Conservation (phyloP, 2,797 vertebrate species). For the Poecilia gillii region DNA sequence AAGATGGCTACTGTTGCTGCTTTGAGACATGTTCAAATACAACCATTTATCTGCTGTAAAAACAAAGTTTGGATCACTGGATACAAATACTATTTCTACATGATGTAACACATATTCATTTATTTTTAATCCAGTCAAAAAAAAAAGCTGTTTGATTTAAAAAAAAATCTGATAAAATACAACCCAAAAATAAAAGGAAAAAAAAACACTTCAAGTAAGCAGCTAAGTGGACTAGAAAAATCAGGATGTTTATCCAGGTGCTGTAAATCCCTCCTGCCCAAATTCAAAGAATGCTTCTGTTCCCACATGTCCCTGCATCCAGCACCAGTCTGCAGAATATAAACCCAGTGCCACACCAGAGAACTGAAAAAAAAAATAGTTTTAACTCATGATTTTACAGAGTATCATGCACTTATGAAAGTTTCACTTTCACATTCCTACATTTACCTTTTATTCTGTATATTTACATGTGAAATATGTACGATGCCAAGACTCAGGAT, state of each 20-base stretch:
- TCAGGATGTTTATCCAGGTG: slow-evolving; percentile 45
- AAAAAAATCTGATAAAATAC: not conserved
- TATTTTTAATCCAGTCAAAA: not conserved
- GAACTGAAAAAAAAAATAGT: slow-evolving; percentile 30
- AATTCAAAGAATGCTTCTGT: slow-evolving; percentile 49
- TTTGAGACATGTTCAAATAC: slow-evolving; percentile 7
- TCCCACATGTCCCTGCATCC: slow-evolving; percentile 28
- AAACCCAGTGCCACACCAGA: slow-evolving; percentile 40
- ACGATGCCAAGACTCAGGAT: slow-evolving; percentile 47
- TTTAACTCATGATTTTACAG: slow-evolving; percentile 49
- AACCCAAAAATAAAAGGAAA: slow-evolving; percentile 1
- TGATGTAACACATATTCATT: slow-evolving; percentile 12
- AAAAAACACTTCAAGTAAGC: not conserved
- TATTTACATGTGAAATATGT: slow-evolving; percentile 69
- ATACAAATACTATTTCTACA: not conserved
- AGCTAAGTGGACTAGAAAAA: slow-evolving; percentile 23
- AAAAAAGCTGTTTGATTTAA: slow-evolving; percentile 1
- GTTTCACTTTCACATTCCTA: slow-evolving; percentile 67
- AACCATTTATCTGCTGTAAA: slow-evolving; percentile 17
- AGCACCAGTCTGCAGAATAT: slow-evolving; percentile 40
- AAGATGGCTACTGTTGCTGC: not conserved
- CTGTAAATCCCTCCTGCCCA: slow-evolving; percentile 47
- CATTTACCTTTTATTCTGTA: slow-evolving; percentile 48
- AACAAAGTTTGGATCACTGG: slow-evolving; percentile 18
- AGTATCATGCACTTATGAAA: slow-evolving; percentile 64